Conservation (phyloP, 2,113 vertebrate genomes). For the Vanacampus margaritifer region DNA sequence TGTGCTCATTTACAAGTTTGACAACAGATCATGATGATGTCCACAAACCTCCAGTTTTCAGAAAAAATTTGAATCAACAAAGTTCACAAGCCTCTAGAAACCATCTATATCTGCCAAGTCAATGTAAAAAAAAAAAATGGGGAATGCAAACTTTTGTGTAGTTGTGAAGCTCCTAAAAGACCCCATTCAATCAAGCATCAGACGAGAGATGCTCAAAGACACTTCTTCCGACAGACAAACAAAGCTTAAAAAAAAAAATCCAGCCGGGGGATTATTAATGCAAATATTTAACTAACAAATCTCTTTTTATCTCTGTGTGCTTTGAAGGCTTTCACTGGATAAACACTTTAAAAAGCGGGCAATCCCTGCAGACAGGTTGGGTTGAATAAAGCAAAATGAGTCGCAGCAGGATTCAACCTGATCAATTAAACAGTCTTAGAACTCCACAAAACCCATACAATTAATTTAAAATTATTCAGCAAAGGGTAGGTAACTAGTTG, state of each 20-base stretch:
- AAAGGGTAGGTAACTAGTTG: constrained; percentile 12
- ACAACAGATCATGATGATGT: neutral
- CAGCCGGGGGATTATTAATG: constrained; percentile 36
- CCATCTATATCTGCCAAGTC: too few relatives aligned
- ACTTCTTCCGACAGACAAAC: constrained; percentile 34
- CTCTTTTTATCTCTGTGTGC: constrained; percentile 32
- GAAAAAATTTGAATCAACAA: too few relatives aligned
- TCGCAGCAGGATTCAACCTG: constrained; percentile 49
- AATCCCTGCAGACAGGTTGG: constrained; percentile 32
- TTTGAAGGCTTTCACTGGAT: constrained; percentile 52
- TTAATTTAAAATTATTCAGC: constrained; percentile 31
- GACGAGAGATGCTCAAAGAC: constrained; percentile 31
- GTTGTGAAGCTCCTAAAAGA: neutral
- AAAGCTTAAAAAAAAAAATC: constrained; percentile 42
- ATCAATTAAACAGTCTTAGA: constrained; percentile 51
- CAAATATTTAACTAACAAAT: constrained; percentile 32
- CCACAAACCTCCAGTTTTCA: neutral
- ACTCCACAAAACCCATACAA: constrained; percentile 37
- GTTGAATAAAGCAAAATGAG: constrained; percentile 47
- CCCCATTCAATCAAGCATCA: constrained; percentile 52
- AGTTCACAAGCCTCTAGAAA: too few relatives aligned
- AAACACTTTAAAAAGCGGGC: constrained; percentile 40
- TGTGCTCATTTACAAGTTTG: neutral
- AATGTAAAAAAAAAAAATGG: too few relatives aligned
- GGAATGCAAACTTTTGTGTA: neutral